Evolutionary conservation across 2,888 invertebrate species (phyloP).

Genomic region (Eupelmus urozonus): DNA sequence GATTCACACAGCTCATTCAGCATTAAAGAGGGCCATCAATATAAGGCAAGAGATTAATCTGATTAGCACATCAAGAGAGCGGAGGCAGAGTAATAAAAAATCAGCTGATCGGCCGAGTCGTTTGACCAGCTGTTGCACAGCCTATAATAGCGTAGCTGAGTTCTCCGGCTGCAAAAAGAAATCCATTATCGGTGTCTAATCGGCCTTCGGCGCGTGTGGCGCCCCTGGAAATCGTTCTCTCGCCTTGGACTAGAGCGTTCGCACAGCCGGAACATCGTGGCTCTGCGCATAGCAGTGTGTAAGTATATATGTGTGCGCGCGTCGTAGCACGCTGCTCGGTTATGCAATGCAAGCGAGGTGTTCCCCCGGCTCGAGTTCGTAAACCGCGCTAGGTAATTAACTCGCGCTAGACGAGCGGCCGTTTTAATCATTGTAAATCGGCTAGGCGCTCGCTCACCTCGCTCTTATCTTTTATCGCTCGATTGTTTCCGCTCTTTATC

Average conservation of each 20-base stretch:
- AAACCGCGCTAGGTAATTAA: too few relatives aligned
- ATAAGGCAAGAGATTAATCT: too few relatives aligned
- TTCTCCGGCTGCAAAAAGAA: conserved; percentile 19
- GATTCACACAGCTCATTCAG: too few relatives aligned
- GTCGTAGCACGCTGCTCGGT: conserved; percentile 1
- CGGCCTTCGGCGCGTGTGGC: not conserved
- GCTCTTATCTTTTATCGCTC: not conserved
- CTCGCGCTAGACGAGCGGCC: not conserved
- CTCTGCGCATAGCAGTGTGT: too few relatives aligned
- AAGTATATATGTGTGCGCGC: too few relatives aligned
- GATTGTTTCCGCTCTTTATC: too few relatives aligned
- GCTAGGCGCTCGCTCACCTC: conserved; percentile 13
- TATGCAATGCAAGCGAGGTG: conserved; percentile 44
- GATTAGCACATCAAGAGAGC: too few relatives aligned
- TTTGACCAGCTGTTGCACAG: too few relatives aligned
- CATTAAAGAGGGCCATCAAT: too few relatives aligned
- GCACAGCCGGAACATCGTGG: conserved; percentile 26
- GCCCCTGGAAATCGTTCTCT: too few relatives aligned
- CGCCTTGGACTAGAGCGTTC: conserved; percentile 52
- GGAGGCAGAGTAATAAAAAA: too few relatives aligned
- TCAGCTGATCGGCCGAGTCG: conserved; percentile 12
- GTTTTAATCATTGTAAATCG: conserved; percentile 47
- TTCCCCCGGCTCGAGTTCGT: conserved; percentile 27
- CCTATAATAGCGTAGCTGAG: too few relatives aligned
- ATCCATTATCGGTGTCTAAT: conserved; percentile 2